phyloP scores from a whole-genome alignment of 2,113 vertebrate genomes.

The Raja brachyura region DNA sequence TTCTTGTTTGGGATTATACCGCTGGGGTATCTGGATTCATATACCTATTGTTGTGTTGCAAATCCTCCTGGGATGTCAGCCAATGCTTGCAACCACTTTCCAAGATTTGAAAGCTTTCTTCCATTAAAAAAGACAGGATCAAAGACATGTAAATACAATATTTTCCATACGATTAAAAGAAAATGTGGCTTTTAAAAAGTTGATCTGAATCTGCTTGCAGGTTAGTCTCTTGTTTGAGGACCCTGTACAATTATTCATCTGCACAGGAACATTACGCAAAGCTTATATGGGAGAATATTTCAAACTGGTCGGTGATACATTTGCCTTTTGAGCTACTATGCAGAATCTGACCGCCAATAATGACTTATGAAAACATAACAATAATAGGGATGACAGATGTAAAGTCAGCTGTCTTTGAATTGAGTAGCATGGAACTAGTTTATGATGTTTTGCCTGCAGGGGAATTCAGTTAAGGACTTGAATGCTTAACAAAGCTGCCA shows the following conservation, averaged over 20 bases:
- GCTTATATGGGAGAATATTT: background rate
- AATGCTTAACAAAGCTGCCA: conserved; percentile 17
- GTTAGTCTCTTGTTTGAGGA: conserved; percentile 11
- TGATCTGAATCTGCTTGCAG: background rate
- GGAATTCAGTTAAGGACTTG: conserved; percentile 19
- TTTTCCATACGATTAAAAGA: conserved; percentile 13
- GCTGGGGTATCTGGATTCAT: background rate
- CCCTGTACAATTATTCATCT: background rate
- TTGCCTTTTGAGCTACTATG: background rate
- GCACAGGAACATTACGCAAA: background rate
- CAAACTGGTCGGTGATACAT: background rate
- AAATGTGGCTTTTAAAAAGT: background rate
- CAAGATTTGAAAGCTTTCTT: background rate
- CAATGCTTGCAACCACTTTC: background rate
- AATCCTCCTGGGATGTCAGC: background rate
- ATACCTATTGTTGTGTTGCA: background rate
- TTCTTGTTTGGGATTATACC: background rate
- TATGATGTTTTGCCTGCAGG: conserved; percentile 9
- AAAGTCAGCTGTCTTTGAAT: conserved; percentile 30
- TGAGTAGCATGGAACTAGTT: conserved; percentile 2
- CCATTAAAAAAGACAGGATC: background rate
- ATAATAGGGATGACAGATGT: conserved; percentile 2
- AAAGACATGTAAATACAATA: background rate
- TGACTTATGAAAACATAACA: background rate
- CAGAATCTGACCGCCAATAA: conserved; percentile 21